Conservation (phyloP, 2,113 vertebrate species). For the Megaceryle torquata region DNA sequence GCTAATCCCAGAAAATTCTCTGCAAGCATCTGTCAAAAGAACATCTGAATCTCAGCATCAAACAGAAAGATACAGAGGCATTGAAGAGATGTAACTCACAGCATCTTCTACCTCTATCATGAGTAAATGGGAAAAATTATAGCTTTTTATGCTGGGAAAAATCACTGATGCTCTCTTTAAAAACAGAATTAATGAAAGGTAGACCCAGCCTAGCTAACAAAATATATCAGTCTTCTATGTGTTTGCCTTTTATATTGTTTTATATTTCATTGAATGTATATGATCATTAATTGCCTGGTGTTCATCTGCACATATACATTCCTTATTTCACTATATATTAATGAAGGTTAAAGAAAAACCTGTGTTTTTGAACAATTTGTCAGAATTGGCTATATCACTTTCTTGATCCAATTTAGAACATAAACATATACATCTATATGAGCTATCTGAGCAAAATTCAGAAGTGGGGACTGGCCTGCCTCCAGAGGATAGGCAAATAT, state of each 20-base stretch:
- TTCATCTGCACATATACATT: not conserved
- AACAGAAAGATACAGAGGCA: not conserved
- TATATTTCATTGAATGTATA: not conserved
- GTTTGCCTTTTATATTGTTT: not conserved
- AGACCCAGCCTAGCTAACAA: not conserved
- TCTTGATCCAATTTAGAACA: not conserved
- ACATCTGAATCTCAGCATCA: not conserved
- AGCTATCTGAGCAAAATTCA: not conserved
- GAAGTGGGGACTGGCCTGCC: not conserved
- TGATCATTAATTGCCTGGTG: not conserved
- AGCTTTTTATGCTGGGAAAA: not conserved
- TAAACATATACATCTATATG: not conserved
- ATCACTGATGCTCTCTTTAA: not conserved
- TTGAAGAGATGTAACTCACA: not conserved
- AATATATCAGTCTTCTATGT: not conserved
- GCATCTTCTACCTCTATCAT: not conserved
- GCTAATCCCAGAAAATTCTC: not conserved
- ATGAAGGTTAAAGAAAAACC: not conserved
- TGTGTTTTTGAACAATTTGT: not conserved
- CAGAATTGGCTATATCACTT: not conserved
- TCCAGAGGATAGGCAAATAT: not conserved
- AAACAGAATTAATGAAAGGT: not conserved
- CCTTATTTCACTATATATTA: not conserved
- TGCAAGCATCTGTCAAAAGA: not conserved
- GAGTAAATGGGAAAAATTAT: not conserved